Percentiles rank a stretch among this genome's conserved stretches.
Conservation (phyloP, 2,797 vertebrate genomes). For the Hydrocynus forskahlii region DNA sequence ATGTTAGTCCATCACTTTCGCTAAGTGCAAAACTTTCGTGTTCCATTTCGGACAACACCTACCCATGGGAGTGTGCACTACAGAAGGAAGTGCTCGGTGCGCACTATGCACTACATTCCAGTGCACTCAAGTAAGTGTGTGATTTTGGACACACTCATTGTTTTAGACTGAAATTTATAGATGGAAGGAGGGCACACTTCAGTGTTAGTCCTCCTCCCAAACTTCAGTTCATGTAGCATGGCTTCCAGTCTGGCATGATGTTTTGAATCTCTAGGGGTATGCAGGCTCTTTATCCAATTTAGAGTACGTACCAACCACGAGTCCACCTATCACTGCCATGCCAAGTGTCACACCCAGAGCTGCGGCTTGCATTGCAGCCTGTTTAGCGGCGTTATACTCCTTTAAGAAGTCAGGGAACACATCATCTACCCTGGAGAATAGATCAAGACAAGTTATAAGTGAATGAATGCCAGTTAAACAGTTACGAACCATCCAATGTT, state of each 20-base stretch:
- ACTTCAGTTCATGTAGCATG: no score
- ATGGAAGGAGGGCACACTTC: no score
- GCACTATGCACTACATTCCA: no score
- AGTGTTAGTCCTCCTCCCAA: no score
- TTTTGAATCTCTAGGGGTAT: background rate
- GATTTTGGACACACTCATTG: no score
- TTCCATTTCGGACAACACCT: no score
- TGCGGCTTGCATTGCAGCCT: constrained; percentile 77
- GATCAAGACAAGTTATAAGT: background rate
- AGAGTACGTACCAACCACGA: constrained; percentile 77
- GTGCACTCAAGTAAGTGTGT: no score
- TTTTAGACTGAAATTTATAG: no score
- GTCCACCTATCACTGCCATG: constrained; percentile 81
- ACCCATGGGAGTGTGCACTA: no score
- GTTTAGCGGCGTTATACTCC: constrained; percentile 18
- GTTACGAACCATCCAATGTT: background rate
- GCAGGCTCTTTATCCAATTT: background rate
- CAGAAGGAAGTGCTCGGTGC: no score
- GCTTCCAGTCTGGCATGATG: background rate
- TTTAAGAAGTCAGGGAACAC: constrained; percentile 79
- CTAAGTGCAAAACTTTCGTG: no score
- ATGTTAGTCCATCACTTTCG: no score
- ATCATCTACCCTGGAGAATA: constrained; percentile 70
- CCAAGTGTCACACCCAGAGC: constrained; percentile 83
- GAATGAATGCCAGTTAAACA: background rate